Percentiles rank a stretch among this genome's conserved stretches.
phyloP scores from a whole-genome alignment of 1,140 invertebrate species.

The Papilio aristodemus region DNA sequence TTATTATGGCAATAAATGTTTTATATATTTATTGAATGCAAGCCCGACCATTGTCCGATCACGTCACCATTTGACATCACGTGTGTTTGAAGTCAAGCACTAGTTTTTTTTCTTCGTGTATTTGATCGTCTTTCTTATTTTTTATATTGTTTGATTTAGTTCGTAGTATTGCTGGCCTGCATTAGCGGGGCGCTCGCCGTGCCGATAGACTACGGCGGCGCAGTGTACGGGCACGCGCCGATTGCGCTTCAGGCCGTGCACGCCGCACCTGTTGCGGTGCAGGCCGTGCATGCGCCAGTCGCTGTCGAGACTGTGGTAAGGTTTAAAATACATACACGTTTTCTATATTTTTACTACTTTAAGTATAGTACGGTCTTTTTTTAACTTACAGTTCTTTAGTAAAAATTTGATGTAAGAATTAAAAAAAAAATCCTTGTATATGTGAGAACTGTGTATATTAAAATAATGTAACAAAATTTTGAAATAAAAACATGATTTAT shows the following conservation, averaged over 20 bases:
- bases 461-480: too few relatives aligned
- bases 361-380: too few relatives aligned
- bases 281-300: slow-evolving; percentile 48
- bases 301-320: slow-evolving; percentile 56
- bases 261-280: slow-evolving; percentile 34
- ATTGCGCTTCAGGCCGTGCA: slow-evolving; percentile 43
- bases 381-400: too few relatives aligned
- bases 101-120: too few relatives aligned
- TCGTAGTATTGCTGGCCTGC: slow-evolving; percentile 50
- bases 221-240: slow-evolving; percentile 41
- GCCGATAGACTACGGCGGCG: slow-evolving; percentile 47
- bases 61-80: too few relatives aligned
- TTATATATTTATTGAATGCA: too few relatives aligned
- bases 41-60: too few relatives aligned
- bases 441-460: too few relatives aligned
- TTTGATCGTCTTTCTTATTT: neutral
- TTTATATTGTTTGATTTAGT: slow-evolving; percentile 38
- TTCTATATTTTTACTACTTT: neutral
- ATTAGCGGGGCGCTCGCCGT: slow-evolving; percentile 46
- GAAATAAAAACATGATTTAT: neutral
- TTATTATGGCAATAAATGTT: too few relatives aligned
- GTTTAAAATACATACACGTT: slow-evolving; percentile 1
- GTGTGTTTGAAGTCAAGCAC: too few relatives aligned
- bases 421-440: too few relatives aligned
- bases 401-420: too few relatives aligned